Evolutionary conservation across 2,797 vertebrate genomes (phyloP).

Genomic region (Falco biarmicus): DNA sequence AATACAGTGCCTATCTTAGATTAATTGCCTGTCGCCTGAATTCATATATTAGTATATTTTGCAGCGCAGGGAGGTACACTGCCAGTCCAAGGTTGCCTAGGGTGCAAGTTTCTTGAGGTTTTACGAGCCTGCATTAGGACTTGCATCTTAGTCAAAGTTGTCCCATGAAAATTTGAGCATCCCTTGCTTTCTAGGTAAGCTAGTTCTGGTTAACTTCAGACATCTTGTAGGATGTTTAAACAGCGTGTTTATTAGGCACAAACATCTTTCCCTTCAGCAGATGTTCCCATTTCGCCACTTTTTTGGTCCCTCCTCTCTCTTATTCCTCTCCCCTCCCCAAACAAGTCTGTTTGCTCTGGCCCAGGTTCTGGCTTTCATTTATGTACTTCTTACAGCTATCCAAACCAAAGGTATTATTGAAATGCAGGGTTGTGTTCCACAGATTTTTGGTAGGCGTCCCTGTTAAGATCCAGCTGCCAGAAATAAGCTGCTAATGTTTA

Average conservation of each 20-base stretch:
- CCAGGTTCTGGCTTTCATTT: background rate
- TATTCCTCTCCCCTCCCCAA: background rate
- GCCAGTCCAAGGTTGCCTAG: fast-evolving
- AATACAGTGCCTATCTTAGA: background rate
- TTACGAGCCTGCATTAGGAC: background rate
- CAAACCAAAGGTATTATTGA: slow-evolving; percentile 50
- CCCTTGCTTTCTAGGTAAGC: background rate
- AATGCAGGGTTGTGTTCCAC: background rate
- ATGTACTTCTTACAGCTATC: background rate
- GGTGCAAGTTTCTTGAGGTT: background rate
- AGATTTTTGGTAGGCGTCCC: slow-evolving; percentile 11
- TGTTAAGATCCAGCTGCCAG: background rate
- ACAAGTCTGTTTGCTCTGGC: slow-evolving; percentile 8
- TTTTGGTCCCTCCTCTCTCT: background rate
- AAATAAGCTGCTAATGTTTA: slow-evolving; percentile 18
- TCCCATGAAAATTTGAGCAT: background rate
- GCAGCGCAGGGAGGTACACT: background rate
- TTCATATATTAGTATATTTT: background rate
- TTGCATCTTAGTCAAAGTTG: background rate
- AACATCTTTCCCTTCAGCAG: background rate
- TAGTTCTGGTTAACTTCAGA: background rate
- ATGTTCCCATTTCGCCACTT: background rate
- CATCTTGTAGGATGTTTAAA: background rate
- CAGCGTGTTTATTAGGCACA: background rate
- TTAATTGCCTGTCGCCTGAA: background rate